Percentiles rank a stretch among this genome's conserved stretches.
phyloP scores from a whole-genome alignment of 1,140 invertebrate species.

The Drosophila albomicans region DNA sequence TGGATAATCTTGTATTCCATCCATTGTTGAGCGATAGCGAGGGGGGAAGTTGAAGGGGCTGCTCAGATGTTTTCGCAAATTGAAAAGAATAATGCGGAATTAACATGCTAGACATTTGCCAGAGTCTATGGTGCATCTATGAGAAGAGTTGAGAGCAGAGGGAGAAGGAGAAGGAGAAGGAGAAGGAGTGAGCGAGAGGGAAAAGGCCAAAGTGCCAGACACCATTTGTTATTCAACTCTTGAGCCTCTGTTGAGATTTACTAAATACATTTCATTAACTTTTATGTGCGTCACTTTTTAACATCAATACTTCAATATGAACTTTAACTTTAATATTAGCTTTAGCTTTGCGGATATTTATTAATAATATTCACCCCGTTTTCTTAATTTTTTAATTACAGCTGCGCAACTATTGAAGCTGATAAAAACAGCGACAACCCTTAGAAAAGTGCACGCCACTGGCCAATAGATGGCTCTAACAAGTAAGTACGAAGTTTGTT shows the following conservation, averaged over 20 bases:
- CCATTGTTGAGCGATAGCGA: slow-evolving; percentile 1
- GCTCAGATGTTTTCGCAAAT: slow-evolving; percentile 38
- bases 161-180: not conserved
- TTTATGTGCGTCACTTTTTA: not conserved
- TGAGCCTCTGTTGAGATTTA: not conserved
- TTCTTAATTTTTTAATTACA: too few relatives aligned
- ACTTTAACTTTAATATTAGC: too few relatives aligned
- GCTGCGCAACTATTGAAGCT: too few relatives aligned
- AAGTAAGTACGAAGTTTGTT: too few relatives aligned
- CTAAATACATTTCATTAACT: slow-evolving; percentile 34
- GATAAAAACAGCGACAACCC: too few relatives aligned
- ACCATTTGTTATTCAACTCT: slow-evolving; percentile 23
- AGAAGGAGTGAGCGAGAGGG: not conserved
- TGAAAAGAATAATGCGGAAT: slow-evolving; percentile 50
- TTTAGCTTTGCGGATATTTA: too few relatives aligned
- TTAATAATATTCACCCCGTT: too few relatives aligned
- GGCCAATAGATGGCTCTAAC: too few relatives aligned
- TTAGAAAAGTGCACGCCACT: too few relatives aligned
- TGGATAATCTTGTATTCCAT: slow-evolving; percentile 40
- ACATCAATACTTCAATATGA: not conserved
- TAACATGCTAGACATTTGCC: slow-evolving; percentile 25
- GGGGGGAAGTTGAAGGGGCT: too few relatives aligned
- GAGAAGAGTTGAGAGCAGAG: not conserved
- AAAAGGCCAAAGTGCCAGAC: not conserved
- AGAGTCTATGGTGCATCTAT: slow-evolving; percentile 10